Evolutionary conservation across 2,113 vertebrate species (phyloP).

Genomic region (Cairina moschata): DNA sequence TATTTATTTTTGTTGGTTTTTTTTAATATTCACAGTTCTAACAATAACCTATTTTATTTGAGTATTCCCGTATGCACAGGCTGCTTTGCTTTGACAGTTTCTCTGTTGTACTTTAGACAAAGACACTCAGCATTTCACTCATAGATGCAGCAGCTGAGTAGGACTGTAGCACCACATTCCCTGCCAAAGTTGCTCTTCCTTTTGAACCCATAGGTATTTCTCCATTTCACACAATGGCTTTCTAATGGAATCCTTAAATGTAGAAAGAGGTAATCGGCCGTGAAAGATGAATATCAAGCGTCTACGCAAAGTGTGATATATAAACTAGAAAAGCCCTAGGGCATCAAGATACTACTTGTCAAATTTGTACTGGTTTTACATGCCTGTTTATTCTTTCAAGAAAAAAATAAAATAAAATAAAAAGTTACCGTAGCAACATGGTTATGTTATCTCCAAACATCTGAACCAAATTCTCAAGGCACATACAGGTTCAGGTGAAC

Average conservation of each 20-base stretch:
- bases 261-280: not conserved
- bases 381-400: conserved; percentile 13
- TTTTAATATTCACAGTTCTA: not conserved
- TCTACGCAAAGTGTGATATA: not conserved
- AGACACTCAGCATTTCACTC: not conserved
- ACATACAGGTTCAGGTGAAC: not conserved
- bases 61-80: not conserved
- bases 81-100: not conserved
- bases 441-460: not conserved
- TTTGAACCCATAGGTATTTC: not conserved
- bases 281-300: not conserved
- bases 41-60: not conserved
- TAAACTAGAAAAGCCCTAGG: conserved; percentile 2
- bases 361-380: conserved; percentile 22
- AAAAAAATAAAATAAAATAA: not conserved
- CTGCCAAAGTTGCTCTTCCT: not conserved
- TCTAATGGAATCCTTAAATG: not conserved
- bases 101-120: not conserved
- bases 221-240: not conserved
- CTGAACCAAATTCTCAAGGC: not conserved
- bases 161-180: not conserved
- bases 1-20: not conserved
- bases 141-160: not conserved
- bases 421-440: conserved; percentile 46
- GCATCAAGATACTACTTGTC: not conserved